Evolutionary conservation across 1,140 invertebrate species (phyloP), one percentile per base, ranked within the genome.

Genomic region (Philotrypesis tridentata): DNA sequence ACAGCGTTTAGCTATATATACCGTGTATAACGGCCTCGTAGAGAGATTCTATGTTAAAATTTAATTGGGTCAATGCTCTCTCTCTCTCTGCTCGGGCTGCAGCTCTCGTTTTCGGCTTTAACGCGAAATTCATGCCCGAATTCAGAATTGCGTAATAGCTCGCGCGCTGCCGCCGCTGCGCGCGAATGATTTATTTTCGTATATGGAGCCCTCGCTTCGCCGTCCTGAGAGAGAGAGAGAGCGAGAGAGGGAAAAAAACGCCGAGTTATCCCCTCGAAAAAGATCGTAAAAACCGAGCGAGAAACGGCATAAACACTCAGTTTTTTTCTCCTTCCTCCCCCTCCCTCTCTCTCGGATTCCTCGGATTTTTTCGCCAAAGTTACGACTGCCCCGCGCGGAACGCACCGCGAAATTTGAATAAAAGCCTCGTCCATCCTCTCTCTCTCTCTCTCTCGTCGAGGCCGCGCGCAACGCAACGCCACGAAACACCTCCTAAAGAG

Each of bases 1-100:
- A 80, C 63, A 71, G 55, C 31, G 25, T 6, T 6, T 61, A 17
- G 17, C 65, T 68, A 31, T 3, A 37, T 5, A 9, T 37, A 5
- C 33, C 9, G 9, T 67, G n/a, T n/a, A n/a, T n/a, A n/a, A n/a
- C n/a, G n/a, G n/a, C n/a, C n/a, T n/a, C n/a, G n/a, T n/a, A n/a
- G n/a, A n/a, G n/a, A 27, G n/a, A 37, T 70, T 70, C 48, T 9
- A 17, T n/a, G 11, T 55, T 14, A 67, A 25, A 67, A 33, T 61
- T 76, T 71, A 76, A 82, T 76, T 76, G 14, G 73, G 65, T 82
- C 73, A 76, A 37, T 76, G 37, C 61, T 65, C 71, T 63, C 60
- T 63, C 6, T 68, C 3, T 25, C 40, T n/a, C n/a, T n/a, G n/a
- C n/a, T n/a, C n/a, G n/a, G n/a, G n/a, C 25, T 48, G 33, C 33